These are phyloP conservation scores for Echinarachnius parma DNA, from an alignment of 53 echinoderm and acorn worm genomes.

Conservation along the genomic window DNA sequence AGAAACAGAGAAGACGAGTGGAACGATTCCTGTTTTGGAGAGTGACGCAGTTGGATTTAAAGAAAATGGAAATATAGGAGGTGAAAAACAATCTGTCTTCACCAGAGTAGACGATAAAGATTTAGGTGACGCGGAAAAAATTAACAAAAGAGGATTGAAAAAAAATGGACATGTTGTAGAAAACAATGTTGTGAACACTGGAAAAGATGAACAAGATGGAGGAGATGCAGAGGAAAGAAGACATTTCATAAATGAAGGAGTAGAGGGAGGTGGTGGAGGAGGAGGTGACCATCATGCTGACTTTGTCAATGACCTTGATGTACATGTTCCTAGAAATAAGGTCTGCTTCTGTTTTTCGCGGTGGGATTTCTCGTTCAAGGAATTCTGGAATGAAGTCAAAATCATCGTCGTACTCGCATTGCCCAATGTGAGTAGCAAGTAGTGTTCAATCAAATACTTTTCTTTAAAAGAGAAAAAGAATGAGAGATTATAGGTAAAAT, in stretches of 20 bases:
- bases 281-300: not conserved
- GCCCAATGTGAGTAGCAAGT: conserved; percentile 46
- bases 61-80: too few relatives aligned
- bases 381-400: conserved; percentile 28
- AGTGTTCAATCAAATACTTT: too few relatives aligned
- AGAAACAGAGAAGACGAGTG: too few relatives aligned
- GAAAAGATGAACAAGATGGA: not conserved
- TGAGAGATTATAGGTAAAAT: too few relatives aligned
- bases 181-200: too few relatives aligned
- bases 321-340: not conserved
- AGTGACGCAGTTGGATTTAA: too few relatives aligned
- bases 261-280: not conserved
- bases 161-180: not conserved
- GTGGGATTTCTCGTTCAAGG: conserved; percentile 21
- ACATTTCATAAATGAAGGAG: too few relatives aligned
- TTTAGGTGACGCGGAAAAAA: not conserved
- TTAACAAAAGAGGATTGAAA: not conserved
- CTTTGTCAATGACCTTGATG: not conserved
- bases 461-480: too few relatives aligned
- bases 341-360: not conserved
- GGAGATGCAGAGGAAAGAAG: conserved; percentile 7
- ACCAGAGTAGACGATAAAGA: not conserved
- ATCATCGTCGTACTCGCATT: conserved; percentile 21
- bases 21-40: too few relatives aligned
- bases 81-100: too few relatives aligned